Evolutionary conservation across 2,888 invertebrate species (phyloP), one percentile per base, ranked within the genome.

Genomic region (Encarsia formosa): DNA sequence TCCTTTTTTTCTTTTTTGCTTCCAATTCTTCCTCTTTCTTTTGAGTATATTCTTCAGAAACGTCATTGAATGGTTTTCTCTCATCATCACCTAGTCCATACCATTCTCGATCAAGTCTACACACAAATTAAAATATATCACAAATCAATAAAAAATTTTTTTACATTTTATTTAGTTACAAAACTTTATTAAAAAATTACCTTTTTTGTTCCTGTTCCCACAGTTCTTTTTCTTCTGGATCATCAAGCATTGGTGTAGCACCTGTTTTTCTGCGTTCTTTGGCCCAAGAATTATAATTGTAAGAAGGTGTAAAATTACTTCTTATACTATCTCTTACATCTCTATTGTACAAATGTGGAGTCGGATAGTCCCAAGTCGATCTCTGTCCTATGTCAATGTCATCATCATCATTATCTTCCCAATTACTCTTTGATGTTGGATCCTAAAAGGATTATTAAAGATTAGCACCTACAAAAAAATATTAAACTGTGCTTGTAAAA

Each of bases 71-170:
- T 0, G 97, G 96, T 73, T 95, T 94, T 56, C 91, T 86, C 65
- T 94, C 92, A 61, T 94, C 93, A 54, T 97, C 95, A 62, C 94
- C 97, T 78, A 96, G 86, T 58, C 87, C 88, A 71, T 98, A 98
- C 98, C 99, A 99, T 65, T 96, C 96, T 49, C 99, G 79, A 71
- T 99, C 98, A 3, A 95, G 75, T 60, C 91, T 82, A 20, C 31
- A 52, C n/a, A n/a, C n/a, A n/a, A n/a, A n/a, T n/a, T n/a, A n/a
- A n/a, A n/a, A n/a, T n/a, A n/a, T n/a, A n/a, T n/a, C n/a, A n/a
- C n/a, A n/a, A n/a, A n/a, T n/a, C n/a, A n/a, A n/a, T n/a, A n/a
- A n/a, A n/a, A n/a, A n/a, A n/a, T n/a, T n/a, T n/a, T n/a, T n/a
- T n/a, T n/a, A n/a, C n/a, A n/a, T n/a, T n/a, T n/a, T n/a, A n/a